Percentiles rank a stretch among this genome's conserved stretches.
Evolutionary conservation across 1,140 invertebrate species (phyloP).

Genomic region (fruit fly (Drosophila melanogaster)): DNA sequence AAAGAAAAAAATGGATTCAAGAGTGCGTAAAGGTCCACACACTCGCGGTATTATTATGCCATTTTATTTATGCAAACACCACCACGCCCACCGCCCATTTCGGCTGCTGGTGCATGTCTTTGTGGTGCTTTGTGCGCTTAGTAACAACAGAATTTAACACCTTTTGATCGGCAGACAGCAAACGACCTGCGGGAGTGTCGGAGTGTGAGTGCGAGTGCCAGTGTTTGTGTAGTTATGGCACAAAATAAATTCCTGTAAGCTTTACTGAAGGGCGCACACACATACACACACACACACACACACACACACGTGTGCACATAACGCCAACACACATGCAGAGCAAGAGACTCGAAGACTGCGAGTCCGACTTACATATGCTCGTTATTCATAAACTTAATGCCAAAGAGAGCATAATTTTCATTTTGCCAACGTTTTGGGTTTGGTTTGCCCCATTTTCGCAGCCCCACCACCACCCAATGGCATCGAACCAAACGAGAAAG

Average conservation of each 20-base stretch:
- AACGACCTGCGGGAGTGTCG: conserved; percentile 20
- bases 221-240: conserved; percentile 65
- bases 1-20: neutral
- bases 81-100: conserved; percentile 1
- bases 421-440: conserved; percentile 66
- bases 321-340: conserved; percentile 6
- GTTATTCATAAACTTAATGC: conserved; percentile 82
- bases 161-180: conserved; percentile 75
- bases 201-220: conserved; percentile 18
- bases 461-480: conserved; percentile 15
- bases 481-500: conserved; percentile 1
- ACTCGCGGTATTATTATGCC: conserved; percentile 7
- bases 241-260: conserved; percentile 75
- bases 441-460: conserved; percentile 54
- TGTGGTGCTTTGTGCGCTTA: conserved; percentile 72
- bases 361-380: conserved; percentile 64
- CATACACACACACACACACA: neutral
- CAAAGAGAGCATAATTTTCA: conserved; percentile 82
- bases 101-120: conserved; percentile 49
- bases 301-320: neutral
- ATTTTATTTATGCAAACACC: conserved; percentile 28
- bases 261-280: conserved; percentile 52
- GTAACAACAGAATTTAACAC: conserved; percentile 78
- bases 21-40: neutral
- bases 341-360: conserved; percentile 28